These are phyloP conservation scores for Uria lomvia DNA, from an alignment of 2,113 vertebrate species.

Conservation along the genomic window DNA sequence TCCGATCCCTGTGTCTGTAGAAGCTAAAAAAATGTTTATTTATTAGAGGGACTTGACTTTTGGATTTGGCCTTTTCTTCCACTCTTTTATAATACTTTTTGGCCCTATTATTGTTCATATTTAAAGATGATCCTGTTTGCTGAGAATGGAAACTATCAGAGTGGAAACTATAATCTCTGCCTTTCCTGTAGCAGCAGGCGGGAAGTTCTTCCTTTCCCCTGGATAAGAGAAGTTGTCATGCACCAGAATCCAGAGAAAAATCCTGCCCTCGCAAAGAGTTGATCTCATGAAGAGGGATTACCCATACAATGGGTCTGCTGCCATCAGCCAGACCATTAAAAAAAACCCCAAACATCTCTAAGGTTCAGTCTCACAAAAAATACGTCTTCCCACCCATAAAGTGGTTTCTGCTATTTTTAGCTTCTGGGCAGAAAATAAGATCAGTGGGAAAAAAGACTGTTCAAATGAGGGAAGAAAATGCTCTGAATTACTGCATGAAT, in stretches of 20 bases:
- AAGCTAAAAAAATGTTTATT: neutral
- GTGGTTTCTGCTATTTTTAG: neutral
- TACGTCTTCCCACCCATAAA: neutral
- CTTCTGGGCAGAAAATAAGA: neutral
- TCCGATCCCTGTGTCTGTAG: neutral
- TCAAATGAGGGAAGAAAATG: neutral
- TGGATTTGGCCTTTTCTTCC: neutral
- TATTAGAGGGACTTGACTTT: neutral
- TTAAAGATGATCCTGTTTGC: neutral
- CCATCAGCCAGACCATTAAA: neutral
- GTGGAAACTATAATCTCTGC: neutral
- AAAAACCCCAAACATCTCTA: neutral
- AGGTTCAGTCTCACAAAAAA: neutral
- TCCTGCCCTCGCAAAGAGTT: neutral
- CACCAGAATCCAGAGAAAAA: neutral
- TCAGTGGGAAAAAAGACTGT: neutral
- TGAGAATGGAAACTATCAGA: neutral
- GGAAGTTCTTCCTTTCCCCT: neutral
- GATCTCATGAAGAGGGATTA: neutral
- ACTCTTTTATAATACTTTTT: neutral
- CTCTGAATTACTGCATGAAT: neutral
- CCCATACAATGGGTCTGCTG: neutral
- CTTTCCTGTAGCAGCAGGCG: neutral
- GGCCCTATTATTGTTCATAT: neutral
- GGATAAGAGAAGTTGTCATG: neutral